Evolutionary conservation across 2,888 invertebrate species (phyloP), one percentile per base, ranked within the genome.

Genomic region (Cyrtodaria siliqua): DNA sequence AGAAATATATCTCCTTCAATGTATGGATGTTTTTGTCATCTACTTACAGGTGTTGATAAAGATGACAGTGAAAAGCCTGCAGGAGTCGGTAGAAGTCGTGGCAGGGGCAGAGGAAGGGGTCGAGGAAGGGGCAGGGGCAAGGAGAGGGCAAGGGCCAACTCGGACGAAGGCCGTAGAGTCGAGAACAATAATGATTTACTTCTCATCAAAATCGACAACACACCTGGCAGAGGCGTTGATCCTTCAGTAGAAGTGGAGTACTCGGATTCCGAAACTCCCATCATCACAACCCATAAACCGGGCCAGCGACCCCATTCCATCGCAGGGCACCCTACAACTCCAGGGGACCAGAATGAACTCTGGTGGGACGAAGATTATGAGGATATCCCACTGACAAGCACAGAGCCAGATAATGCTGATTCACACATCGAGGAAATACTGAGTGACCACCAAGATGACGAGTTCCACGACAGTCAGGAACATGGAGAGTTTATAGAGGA

Each of bases 171-270:
- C 9, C 84, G 91, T 40, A 84, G 82, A 55, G 90, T 91, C 0
- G 89, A 90, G 47, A 84, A 85, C 50, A 85, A 89, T 70, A 85
- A 89, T 38, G 89, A 91, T 71, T 75, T 88, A 18, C 83, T 91
- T 16, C 83, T 91, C 18, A 87, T 91, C 44, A 91, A 91, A 72
- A 85, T 91, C 38, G 91, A 91, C 63, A 91, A 91, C 73, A 86
- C 87, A 23, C 85, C 87, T 23, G 88, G 87, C 16, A 86, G 80
- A 49, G 66, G 64, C 9, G 76, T 60, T 2, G 86, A 87, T 49
- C 76, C 84, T n/a, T 78, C 79, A 42, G 89, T 89, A 8, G 88
- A 88, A 55, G 88, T 87, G 40, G 89, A 89, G 67, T 88, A 89
- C 53, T 86, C 85, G 16, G 88, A 88, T 76, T 84, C 83, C 6